Evolutionary conservation across 2,888 invertebrate species (phyloP).

Genomic region (Dasypogon diadema): DNA sequence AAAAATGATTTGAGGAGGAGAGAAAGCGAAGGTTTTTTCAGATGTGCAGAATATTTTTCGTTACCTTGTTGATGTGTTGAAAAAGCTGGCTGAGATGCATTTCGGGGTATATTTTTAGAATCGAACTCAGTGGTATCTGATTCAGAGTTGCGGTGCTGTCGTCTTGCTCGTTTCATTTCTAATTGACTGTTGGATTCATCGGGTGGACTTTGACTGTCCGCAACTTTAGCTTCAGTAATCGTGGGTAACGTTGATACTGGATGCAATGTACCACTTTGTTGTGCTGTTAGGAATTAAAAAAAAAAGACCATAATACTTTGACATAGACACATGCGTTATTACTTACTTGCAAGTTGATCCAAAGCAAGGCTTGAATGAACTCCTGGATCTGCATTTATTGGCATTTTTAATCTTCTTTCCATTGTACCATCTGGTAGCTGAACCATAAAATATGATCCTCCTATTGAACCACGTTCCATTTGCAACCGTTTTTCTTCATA

Average conservation of each 20-base stretch:
- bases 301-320: no score
- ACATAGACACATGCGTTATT: no score
- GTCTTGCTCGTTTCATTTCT: constrained; percentile 59
- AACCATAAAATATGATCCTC: constrained; percentile 87
- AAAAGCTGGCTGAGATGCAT: constrained; percentile 90
- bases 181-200: constrained; percentile 57
- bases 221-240: constrained; percentile 85
- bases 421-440: constrained; percentile 91
- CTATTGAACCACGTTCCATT: constrained; percentile 91
- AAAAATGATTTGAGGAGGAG: no score
- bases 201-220: constrained; percentile 68
- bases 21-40: no score
- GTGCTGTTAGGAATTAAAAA: constrained; percentile 4
- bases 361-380: constrained; percentile 93
- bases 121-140: constrained; percentile 59
- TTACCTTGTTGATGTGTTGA: constrained; percentile 77
- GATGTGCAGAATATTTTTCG: background rate
- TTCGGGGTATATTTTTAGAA: constrained; percentile 77
- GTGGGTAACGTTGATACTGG: constrained; percentile 89
- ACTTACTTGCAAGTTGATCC: constrained; percentile 78
- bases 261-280: constrained; percentile 81
- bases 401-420: constrained; percentile 90
- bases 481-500: constrained; percentile 92
- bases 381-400: constrained; percentile 92
- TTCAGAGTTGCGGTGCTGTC: constrained; percentile 66